Evolutionary conservation across 2,888 invertebrate genomes (phyloP).

Genomic region (Phortica okadai): DNA sequence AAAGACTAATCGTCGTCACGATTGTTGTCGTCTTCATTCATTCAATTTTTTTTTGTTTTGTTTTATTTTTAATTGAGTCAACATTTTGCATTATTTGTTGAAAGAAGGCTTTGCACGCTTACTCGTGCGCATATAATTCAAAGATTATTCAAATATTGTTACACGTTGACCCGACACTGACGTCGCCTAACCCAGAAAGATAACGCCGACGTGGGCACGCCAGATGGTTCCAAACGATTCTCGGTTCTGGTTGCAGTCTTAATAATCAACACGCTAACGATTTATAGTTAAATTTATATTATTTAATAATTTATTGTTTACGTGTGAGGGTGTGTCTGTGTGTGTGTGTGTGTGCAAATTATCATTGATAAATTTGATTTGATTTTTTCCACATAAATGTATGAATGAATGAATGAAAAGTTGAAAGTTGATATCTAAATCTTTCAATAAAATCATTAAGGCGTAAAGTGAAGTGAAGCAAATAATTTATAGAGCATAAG

Average conservation of each 20-base stretch:
- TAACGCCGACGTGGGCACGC: conserved; percentile 42
- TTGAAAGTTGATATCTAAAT: neutral
- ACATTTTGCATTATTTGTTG: neutral
- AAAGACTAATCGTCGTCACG: neutral
- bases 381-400: neutral
- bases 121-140: conserved; percentile 30
- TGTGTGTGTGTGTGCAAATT: neutral
- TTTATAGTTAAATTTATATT: conserved; percentile 15
- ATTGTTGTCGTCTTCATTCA: neutral
- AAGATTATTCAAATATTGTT: conserved; percentile 68
- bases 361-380: conserved; percentile 17
- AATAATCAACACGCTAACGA: neutral
- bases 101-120: neutral
- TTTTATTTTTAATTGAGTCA: neutral
- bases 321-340: neutral
- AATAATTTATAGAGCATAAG: neutral
- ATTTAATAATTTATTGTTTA: neutral
- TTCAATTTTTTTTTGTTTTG: neutral
- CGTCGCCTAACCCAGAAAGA: conserved; percentile 56
- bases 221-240: too few species aligned
- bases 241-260: neutral
- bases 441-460: conserved; percentile 26
- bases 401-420: neutral
- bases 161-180: conserved; percentile 57
- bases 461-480: neutral